These are phyloP conservation scores for Tragopan temminckii DNA, from an alignment of 2,797 vertebrate species.

Conservation along the genomic window DNA sequence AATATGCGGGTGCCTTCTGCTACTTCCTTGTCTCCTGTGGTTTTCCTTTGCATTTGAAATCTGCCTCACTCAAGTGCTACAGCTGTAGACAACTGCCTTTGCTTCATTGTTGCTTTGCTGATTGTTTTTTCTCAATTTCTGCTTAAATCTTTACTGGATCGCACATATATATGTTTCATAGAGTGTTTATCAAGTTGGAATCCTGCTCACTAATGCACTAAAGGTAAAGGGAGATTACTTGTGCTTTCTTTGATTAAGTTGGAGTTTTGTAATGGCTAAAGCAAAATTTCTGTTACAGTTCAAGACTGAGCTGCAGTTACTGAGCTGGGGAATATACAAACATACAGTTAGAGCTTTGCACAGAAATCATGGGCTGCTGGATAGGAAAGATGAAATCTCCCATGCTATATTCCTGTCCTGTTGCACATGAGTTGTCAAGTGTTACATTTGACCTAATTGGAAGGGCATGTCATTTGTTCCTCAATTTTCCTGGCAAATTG, in stretches of 20 bases:
- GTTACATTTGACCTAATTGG: not conserved
- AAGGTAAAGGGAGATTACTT: not conserved
- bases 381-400: not conserved
- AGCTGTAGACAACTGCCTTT: not conserved
- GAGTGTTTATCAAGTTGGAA: not conserved
- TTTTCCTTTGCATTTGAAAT: not conserved
- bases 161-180: not conserved
- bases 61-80: not conserved
- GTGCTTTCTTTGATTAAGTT: not conserved
- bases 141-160: not conserved
- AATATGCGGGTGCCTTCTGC: not conserved
- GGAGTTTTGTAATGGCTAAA: not conserved
- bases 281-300: fast-evolving
- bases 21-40: not conserved
- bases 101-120: not conserved
- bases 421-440: not conserved
- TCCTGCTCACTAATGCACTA: not conserved
- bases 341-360: not conserved
- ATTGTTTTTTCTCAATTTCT: not conserved
- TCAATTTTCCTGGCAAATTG: not conserved
- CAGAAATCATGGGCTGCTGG: not conserved
- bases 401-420: fast-evolving
- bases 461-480: not conserved
- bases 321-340: not conserved
- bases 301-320: not conserved